Evolutionary conservation across 2,888 invertebrate genomes (phyloP).

Genomic region (Melanargia galathea): DNA sequence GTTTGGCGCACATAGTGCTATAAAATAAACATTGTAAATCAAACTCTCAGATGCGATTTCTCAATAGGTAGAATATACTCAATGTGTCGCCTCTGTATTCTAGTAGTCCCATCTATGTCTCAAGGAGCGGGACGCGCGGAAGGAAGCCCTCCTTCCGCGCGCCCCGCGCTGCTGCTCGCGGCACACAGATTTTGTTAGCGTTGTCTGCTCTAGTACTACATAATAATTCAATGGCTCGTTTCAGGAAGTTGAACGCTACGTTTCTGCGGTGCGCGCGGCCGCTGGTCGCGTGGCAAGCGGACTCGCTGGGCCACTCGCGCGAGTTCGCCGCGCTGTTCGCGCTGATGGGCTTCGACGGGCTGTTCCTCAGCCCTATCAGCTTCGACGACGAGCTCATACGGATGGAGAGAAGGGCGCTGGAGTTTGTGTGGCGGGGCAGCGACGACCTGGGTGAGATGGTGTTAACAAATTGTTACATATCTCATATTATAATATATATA

Average conservation of each 20-base stretch:
- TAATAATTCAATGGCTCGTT: neutral
- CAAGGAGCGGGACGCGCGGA: too few relatives aligned
- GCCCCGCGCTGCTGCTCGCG: too few relatives aligned
- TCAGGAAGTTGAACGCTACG: slow-evolving; percentile 80
- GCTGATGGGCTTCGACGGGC: slow-evolving; percentile 86
- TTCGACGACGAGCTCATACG: slow-evolving; percentile 89
- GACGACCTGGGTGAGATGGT: slow-evolving; percentile 85
- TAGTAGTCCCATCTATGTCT: too few relatives aligned
- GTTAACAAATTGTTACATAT: too few relatives aligned
- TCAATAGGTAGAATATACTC: too few relatives aligned
- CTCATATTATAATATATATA: too few relatives aligned
- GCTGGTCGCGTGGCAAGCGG: slow-evolving; percentile 88
- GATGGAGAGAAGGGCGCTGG: slow-evolving; percentile 84
- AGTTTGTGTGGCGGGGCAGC: slow-evolving; percentile 93
- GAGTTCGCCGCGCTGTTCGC: slow-evolving; percentile 91
- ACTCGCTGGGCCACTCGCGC: slow-evolving; percentile 91
- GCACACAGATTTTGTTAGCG: neutral
- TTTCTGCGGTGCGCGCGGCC: slow-evolving; percentile 88
- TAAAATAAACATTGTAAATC: too few relatives aligned
- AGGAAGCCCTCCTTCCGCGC: too few relatives aligned
- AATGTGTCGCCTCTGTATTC: too few relatives aligned
- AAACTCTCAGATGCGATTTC: too few relatives aligned
- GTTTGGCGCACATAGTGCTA: too few relatives aligned
- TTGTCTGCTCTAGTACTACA: neutral
- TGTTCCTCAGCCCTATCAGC: slow-evolving; percentile 92